Base-by-base conservation (phyloP, 2,113 vertebrate genomes). In the Gopherus flavomarginatus region DNA sequence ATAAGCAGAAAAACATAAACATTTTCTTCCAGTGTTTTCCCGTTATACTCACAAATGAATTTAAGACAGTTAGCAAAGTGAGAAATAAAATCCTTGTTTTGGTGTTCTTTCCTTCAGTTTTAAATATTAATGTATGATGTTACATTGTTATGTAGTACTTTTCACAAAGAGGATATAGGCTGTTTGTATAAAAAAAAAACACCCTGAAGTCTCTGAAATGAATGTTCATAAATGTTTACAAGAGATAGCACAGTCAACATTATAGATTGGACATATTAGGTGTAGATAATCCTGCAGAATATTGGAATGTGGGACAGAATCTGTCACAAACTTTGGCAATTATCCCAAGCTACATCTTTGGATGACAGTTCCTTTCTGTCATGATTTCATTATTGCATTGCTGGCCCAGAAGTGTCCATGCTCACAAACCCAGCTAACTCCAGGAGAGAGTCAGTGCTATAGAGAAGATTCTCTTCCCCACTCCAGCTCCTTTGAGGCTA, bases 81-180 rank as follows among this genome's bases (percentile, higher is more conserved):
- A 96, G 94, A 85, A 97, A 91, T 94, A 97, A 98, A 97, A 96
- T 97, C 95, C 95, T 97, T 95, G 81, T 97, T 97, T 94, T 97
- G 96, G 92, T 96, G 57, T 97, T 98, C 96, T 98, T 97, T 97
- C 94, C 97, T 97, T 98, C 97, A 78, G 91, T 96, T 94, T 96
- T 98, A 98, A 98, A 98, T 98, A 98, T 98, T 98, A 98, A 97
- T 96, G 92, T 83, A 50, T 92, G 92, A 95, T 98, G 88, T 97
- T 98, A 93, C 97, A 96, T 96, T 91, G 83, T 97, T 97, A 96
- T 98, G 91, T 96, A 96, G 92, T 94, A 95, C 91, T 95, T 72
- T 95, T 97, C 94, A 97, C 94, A 95, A 94, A 93, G 94, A 97
- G 92, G 85, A 96, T 97, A 94, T 96, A 95, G 96, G 90, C 81